Percentiles rank a stretch among this genome's conserved stretches.
Evolutionary conservation across 2,888 invertebrate genomes (phyloP).

Genomic region (Mesorhabditis sp.): DNA sequence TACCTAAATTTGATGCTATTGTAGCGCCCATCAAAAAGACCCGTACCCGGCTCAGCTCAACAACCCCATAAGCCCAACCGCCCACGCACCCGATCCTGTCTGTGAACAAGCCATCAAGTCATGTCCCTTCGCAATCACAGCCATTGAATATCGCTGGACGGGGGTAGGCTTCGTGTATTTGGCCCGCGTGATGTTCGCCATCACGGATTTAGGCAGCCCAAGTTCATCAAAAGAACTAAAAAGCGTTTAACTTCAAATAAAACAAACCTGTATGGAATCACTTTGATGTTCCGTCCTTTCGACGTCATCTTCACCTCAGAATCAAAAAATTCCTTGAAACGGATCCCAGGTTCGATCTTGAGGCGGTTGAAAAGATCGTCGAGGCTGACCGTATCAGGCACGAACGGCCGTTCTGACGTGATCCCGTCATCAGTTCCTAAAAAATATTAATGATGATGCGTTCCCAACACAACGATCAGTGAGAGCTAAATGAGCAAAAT

Average conservation of each 20-base stretch:
- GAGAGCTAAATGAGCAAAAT: background rate
- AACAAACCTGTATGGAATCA: background rate
- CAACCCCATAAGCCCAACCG: too few relatives aligned
- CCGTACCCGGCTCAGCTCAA: slow-evolving; percentile 68
- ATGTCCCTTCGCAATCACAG: slow-evolving; percentile 71
- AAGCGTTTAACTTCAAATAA: slow-evolving; percentile 10
- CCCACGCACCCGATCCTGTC: slow-evolving; percentile 81
- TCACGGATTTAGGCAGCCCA: slow-evolving; percentile 69
- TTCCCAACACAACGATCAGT: slow-evolving; percentile 8
- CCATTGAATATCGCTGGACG: slow-evolving; percentile 85
- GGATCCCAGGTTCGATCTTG: background rate
- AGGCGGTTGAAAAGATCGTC: background rate
- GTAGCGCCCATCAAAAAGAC: slow-evolving; percentile 63
- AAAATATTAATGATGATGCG: background rate
- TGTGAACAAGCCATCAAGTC: slow-evolving; percentile 97
- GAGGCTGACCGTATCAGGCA: too few relatives aligned
- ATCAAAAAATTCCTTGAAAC: slow-evolving; percentile 37
- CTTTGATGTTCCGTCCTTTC: slow-evolving; percentile 6
- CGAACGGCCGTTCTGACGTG: too few relatives aligned
- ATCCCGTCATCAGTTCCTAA: too few relatives aligned
- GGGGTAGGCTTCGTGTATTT: slow-evolving; percentile 84
- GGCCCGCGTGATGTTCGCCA: slow-evolving; percentile 76
- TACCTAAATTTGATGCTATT: slow-evolving; percentile 46
- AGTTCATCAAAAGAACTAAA: slow-evolving; percentile 70
- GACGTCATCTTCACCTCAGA: slow-evolving; percentile 26